phyloP scores from a whole-genome alignment of 2,888 invertebrate species.

The Lasius platythorax region DNA sequence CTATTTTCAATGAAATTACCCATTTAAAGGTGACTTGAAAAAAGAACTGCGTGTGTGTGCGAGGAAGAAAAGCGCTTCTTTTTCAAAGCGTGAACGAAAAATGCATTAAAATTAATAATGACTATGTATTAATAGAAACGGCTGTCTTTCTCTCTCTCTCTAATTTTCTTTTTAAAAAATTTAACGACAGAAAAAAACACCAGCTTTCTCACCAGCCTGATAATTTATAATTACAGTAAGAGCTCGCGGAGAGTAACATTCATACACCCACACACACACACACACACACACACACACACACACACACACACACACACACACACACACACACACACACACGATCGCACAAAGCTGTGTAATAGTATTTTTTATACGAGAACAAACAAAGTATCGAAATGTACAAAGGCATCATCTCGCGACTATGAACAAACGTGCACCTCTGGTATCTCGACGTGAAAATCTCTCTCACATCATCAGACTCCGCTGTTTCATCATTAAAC shows the following conservation, averaged over 20 bases:
- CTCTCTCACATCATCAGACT: constrained; percentile 19
- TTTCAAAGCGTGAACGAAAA: background rate
- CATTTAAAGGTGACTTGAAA: background rate
- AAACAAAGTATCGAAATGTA: constrained; percentile 16
- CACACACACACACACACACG: background rate
- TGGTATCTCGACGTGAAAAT: constrained; percentile 41
- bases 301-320: background rate
- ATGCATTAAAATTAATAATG: background rate
- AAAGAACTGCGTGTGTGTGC: background rate
- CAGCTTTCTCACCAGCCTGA: background rate
- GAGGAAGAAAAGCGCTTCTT: background rate
- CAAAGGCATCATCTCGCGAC: constrained; percentile 33
- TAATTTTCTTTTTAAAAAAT: background rate
- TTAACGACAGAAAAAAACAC: background rate
- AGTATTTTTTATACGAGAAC: background rate
- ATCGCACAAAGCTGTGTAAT: background rate
- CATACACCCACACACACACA: background rate
- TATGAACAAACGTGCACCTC: constrained; percentile 30
- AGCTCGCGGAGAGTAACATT: background rate
- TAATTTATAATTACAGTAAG: background rate
- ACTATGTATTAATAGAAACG: background rate
- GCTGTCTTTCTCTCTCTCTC: background rate
- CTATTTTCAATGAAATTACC: background rate
- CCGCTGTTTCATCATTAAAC: constrained; percentile 8
- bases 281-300: background rate